phyloP scores from a whole-genome alignment of 37 sponge, comb jelly and placozoan genomes.

The Theonella swinhoei region DNA sequence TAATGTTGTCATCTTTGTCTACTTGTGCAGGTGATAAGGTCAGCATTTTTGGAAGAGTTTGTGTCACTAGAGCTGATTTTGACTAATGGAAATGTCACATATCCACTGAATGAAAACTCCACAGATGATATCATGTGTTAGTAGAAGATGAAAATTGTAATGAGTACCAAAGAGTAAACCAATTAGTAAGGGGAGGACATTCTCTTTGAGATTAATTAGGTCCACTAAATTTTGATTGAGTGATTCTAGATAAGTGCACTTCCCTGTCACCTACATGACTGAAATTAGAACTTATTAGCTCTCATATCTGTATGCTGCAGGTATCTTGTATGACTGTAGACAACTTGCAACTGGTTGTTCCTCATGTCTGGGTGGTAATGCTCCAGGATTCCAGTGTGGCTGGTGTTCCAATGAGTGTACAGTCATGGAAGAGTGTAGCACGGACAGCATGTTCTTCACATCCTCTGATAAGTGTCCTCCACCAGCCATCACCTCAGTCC shows the following conservation, averaged over 20 bases:
- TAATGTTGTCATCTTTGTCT: too few species aligned
- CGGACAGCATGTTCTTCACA: neutral
- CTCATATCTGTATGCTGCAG: conserved; percentile 25
- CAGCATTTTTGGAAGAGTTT: neutral
- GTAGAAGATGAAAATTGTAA: neutral
- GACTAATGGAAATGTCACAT: conserved; percentile 1
- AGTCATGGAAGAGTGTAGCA: conserved; percentile 16
- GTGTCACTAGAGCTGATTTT: conserved; percentile 16
- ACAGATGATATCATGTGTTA: too few species aligned
- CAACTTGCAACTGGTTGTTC: conserved; percentile 34
- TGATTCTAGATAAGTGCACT: too few species aligned
- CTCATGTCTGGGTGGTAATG: conserved; percentile 36
- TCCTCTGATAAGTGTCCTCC: conserved; percentile 20
- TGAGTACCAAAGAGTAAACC: too few species aligned
- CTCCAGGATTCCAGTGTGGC: conserved; percentile 55
- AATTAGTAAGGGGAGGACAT: too few species aligned
- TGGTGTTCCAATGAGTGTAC: conserved; percentile 51
- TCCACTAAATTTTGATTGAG: too few species aligned
- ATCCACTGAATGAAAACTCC: too few species aligned
- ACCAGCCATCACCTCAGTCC: conserved; percentile 43
- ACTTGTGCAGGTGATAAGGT: neutral
- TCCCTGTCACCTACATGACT: too few species aligned
- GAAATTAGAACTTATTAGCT: too few species aligned
- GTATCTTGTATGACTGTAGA: conserved; percentile 44
- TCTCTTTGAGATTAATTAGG: too few species aligned